Conservation (phyloP, 2,888 invertebrate genomes). For the Diadegma fenestrale region DNA sequence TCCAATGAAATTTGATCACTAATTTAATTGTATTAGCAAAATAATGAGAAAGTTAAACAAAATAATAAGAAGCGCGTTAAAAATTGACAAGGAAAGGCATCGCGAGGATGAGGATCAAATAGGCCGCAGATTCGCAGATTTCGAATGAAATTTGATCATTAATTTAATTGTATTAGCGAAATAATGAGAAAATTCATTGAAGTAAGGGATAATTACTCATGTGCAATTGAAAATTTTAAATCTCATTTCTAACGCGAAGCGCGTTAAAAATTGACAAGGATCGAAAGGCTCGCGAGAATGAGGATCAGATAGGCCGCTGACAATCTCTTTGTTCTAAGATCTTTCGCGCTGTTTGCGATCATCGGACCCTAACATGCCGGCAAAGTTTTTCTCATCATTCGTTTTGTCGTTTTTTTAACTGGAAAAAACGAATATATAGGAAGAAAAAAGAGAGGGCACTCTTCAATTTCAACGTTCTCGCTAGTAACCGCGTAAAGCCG, state of each 20-base stretch:
- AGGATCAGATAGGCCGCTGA: conserved; percentile 25
- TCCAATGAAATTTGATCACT: not conserved
- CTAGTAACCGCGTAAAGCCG: conserved; percentile 61
- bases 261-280: no score
- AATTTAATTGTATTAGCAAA: no score
- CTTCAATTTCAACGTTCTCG: conserved; percentile 64
- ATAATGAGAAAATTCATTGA: no score
- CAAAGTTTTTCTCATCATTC: conserved; percentile 3
- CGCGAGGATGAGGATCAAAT: no score
- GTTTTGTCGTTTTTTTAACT: not conserved
- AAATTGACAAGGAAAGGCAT: not conserved
- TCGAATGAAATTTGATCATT: not conserved
- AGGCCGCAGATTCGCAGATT: not conserved
- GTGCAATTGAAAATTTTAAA: no score
- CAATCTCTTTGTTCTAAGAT: not conserved
- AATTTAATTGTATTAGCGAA: no score
- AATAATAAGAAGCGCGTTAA: no score
- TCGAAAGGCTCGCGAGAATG: no score
- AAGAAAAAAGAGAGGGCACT: conserved; percentile 31
- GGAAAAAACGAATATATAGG: not conserved
- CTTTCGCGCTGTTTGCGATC: conserved; percentile 34
- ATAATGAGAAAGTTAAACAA: no score
- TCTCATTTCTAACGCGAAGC: no score
- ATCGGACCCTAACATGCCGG: conserved; percentile 18
- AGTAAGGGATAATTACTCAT: no score